phyloP scores from a whole-genome alignment of 2,797 vertebrate species.

The Denticeps clupeoides region DNA sequence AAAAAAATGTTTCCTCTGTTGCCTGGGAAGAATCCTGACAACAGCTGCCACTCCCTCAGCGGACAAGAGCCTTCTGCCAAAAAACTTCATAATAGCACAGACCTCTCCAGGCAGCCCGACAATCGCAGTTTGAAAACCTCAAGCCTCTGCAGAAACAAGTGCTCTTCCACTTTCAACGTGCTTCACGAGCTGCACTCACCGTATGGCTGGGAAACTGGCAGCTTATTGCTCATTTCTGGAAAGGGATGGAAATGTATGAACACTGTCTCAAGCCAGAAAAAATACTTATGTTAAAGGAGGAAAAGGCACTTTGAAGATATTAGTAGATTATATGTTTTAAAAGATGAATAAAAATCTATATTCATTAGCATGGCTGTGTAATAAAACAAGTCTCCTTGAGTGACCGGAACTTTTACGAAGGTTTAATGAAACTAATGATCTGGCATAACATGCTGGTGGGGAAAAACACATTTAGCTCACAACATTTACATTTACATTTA shows the following conservation, averaged over 20 bases:
- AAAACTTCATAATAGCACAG: background rate
- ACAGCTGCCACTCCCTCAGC: constrained; percentile 8
- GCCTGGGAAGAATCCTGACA: background rate
- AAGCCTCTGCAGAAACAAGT: background rate
- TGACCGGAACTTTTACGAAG: too few species aligned
- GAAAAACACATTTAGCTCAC: too few species aligned
- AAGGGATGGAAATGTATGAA: background rate
- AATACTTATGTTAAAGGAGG: background rate
- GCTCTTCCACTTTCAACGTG: constrained; percentile 6
- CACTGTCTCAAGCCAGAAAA: background rate
- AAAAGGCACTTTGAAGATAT: too few species aligned
- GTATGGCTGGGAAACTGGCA: background rate
- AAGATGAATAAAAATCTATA: too few species aligned
- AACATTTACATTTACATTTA: too few species aligned
- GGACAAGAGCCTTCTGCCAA: background rate
- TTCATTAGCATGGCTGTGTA: too few species aligned
- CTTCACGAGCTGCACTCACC: background rate
- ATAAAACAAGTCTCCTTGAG: too few species aligned
- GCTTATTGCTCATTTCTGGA: background rate
- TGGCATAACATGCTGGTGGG: too few species aligned
- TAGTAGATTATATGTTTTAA: too few species aligned
- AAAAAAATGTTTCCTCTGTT: background rate
- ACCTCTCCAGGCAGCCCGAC: background rate
- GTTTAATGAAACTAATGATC: too few species aligned
- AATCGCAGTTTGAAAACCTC: background rate